A percentile compares a stretch with the other conserved stretches of the same genome.
Conservation (phyloP, 2,797 vertebrate genomes). For the Oceanodroma leucorhoa region DNA sequence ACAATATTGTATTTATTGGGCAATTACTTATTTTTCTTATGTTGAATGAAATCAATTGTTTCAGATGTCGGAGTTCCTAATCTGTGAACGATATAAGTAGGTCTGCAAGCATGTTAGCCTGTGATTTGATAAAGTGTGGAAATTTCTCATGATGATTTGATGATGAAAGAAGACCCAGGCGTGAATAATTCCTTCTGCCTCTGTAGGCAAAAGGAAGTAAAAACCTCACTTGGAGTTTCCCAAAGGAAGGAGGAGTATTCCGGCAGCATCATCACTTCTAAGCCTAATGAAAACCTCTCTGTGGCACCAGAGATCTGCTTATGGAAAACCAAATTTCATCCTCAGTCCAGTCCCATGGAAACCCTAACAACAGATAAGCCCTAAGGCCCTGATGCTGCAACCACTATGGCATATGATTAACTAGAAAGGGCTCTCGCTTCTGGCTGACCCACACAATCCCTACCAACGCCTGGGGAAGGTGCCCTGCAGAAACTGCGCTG, state of each 20-base stretch:
- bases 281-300: background rate
- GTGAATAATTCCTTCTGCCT: background rate
- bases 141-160: background rate
- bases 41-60: background rate
- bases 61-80: background rate
- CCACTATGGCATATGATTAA: fast-evolving
- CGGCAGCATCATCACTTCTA: background rate
- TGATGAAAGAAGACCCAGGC: background rate
- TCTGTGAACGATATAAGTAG: background rate
- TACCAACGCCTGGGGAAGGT: fast-evolving
- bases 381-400: background rate
- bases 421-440: background rate
- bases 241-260: background rate
- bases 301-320: background rate
- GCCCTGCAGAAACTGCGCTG: background rate
- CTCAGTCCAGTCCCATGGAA: background rate
- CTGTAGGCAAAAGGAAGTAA: background rate
- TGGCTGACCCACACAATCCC: background rate
- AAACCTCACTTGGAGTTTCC: background rate
- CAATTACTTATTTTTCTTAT: background rate
- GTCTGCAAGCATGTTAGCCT: background rate
- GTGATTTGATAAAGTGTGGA: background rate
- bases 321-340: background rate
- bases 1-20: background rate
- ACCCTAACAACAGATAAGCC: background rate